Evolutionary conservation across 2,113 vertebrate species (phyloP), one percentile per base, ranked within the genome.

Genomic region (Triplophysa dalaica): DNA sequence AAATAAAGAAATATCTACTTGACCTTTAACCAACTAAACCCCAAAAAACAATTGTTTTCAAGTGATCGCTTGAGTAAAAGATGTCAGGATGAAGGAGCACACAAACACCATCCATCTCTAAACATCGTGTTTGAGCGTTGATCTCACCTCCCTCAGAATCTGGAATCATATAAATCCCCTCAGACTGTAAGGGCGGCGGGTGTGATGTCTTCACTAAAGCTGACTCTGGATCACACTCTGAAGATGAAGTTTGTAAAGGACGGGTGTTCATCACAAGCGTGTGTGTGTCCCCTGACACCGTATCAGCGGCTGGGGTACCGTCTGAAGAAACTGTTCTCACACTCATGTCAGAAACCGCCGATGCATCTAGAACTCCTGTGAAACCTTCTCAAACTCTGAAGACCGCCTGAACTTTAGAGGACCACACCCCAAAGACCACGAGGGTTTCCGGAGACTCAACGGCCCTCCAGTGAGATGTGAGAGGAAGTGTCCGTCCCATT

Each of bases 401-500:
- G 33, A 5, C 3, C 33, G 33, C 33, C 33, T 4, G 33, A 33
- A 78, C 19, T 38, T 41, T 33, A 13, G 19, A 77, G 75, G n/a
- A 50, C n/a, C 38, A 16, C 38, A 17, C 19, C 16, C 12, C 54
- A 62, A 62, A 38, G 11, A 50, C 69, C 11, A 8, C 21, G 48
- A 48, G 22, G 33, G 22, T 17, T n/a, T 70, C 14, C 58, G 78
- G 68, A 64, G 64, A 41, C 54, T 58, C 22, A 29, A 29, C 21
- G 26, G 41, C 21, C 43, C 21, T 10, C 19, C 50, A 64, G 68
- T 22, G 62, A 45, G 62, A 61, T 29, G 50, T 41, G 62, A 60
- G 72, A 80, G 52, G 62, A 72, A 72, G 78, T 69, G 78, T 80
- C 60, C 45, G 54, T 80, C 78, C 78, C 61, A 2, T 65, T 80